A percentile compares a stretch with the other conserved stretches of the same genome.
Evolutionary conservation across 2,888 invertebrate genomes (phyloP).

Genomic region (Neoitamus cyanurus): DNA sequence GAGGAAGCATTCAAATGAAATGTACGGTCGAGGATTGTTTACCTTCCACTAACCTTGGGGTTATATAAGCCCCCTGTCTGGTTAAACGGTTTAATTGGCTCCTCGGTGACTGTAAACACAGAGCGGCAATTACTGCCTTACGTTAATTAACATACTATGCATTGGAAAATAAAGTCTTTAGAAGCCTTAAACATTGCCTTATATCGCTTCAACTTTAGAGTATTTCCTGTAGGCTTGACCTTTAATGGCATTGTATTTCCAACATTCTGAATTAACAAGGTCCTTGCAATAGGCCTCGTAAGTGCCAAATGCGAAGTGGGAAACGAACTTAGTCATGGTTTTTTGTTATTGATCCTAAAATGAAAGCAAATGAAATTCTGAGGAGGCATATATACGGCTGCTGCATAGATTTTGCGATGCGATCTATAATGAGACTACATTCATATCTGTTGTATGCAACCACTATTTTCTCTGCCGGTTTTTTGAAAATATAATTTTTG

Average conservation of each 20-base stretch:
- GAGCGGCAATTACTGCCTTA: background rate
- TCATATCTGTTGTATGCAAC: background rate
- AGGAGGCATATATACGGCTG: background rate
- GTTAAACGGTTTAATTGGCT: background rate
- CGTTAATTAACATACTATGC: background rate
- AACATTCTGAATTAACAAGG: background rate
- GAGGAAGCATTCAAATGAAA: background rate
- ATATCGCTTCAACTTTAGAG: background rate
- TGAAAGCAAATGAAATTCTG: background rate
- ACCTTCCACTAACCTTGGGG: constrained; percentile 16
- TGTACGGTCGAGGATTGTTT: background rate
- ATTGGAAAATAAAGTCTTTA: background rate
- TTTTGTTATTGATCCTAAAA: background rate
- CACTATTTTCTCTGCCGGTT: no score
- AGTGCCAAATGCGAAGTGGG: background rate
- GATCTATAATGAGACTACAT: background rate
- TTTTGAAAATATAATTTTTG: no score
- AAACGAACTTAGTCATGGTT: background rate
- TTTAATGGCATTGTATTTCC: background rate
- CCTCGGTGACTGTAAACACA: background rate
- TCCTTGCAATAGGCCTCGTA: background rate
- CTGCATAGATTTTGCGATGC: background rate
- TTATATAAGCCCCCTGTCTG: constrained; percentile 12
- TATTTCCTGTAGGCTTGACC: background rate
- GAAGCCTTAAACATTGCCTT: background rate